phyloP scores from a whole-genome alignment of 2,113 vertebrate species.

The Megaleporinus macrocephalus region DNA sequence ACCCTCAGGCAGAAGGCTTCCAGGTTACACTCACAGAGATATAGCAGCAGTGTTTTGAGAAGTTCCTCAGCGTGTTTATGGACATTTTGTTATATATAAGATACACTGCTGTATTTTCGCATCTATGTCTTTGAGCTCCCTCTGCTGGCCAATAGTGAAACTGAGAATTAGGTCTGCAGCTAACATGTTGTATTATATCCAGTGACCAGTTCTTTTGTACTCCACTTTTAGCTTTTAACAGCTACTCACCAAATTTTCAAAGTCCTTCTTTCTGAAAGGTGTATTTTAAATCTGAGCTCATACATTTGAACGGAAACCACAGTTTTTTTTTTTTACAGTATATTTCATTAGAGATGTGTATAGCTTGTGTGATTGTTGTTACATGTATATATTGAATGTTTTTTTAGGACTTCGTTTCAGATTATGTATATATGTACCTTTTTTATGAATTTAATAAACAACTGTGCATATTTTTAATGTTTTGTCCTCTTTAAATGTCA shows the following conservation, averaged over 20 bases:
- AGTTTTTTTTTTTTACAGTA: background rate
- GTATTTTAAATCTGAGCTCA: too few relatives aligned
- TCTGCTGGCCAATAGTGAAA: slow-evolving; percentile 17
- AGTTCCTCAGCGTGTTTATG: background rate
- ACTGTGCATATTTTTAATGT: background rate
- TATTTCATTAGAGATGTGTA: background rate
- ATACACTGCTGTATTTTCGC: background rate
- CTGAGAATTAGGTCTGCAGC: background rate
- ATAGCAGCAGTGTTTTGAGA: slow-evolving; percentile 57
- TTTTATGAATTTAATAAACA: slow-evolving; percentile 18
- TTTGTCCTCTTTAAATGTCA: background rate
- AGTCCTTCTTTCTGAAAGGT: too few relatives aligned
- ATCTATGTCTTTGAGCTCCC: slow-evolving; percentile 6
- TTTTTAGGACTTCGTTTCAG: background rate
- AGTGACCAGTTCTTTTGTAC: background rate
- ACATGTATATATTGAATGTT: slow-evolving; percentile 9
- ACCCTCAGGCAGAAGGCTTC: slow-evolving; percentile 87
- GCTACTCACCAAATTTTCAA: too few relatives aligned
- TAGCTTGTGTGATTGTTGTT: background rate
- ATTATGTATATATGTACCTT: background rate
- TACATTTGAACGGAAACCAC: too few relatives aligned
- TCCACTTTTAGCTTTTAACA: background rate
- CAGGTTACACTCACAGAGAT: slow-evolving; percentile 94
- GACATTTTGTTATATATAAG: background rate
- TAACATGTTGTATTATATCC: background rate